Conservation (phyloP, 2,888 invertebrate species). For the Cactoblastis cactorum region DNA sequence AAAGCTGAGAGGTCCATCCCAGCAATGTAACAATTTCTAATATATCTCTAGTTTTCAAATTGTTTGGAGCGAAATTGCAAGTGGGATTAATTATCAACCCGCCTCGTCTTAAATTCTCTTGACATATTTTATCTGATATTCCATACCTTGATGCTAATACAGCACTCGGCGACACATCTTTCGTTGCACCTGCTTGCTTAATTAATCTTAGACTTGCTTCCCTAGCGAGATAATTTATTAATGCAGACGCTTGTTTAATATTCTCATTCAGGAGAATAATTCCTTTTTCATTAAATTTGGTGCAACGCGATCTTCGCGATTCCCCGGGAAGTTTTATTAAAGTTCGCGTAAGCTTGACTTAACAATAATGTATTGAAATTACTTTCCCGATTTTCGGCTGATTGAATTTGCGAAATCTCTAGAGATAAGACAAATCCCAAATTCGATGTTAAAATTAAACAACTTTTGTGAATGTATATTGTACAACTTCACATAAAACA, state of each 20-base stretch:
- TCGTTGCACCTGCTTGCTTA: slow-evolving; percentile 48
- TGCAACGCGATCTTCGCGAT: slow-evolving; percentile 8
- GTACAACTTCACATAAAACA: too few relatives aligned
- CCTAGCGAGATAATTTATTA: slow-evolving; percentile 36
- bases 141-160: slow-evolving; percentile 14
- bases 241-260: slow-evolving; percentile 24
- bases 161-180: slow-evolving; percentile 23
- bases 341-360: slow-evolving; percentile 7
- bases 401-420: slow-evolving; percentile 4
- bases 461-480: slow-evolving; percentile 1
- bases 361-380: slow-evolving; percentile 5
- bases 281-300: slow-evolving; percentile 11
- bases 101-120: not conserved
- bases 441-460: not conserved
- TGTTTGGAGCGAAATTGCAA: not conserved
- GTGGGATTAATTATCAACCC: not conserved
- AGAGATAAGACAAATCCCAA: not conserved
- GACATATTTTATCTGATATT: slow-evolving; percentile 12
- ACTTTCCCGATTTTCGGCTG: slow-evolving; percentile 4
- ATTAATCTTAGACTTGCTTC: slow-evolving; percentile 42
- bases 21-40: too few relatives aligned
- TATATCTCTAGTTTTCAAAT: too few relatives aligned
- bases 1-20: too few relatives aligned
- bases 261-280: slow-evolving; percentile 7
- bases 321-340: slow-evolving; percentile 11